phyloP scores from a whole-genome alignment of 2,888 invertebrate species.

The Nomada hirtipes region DNA sequence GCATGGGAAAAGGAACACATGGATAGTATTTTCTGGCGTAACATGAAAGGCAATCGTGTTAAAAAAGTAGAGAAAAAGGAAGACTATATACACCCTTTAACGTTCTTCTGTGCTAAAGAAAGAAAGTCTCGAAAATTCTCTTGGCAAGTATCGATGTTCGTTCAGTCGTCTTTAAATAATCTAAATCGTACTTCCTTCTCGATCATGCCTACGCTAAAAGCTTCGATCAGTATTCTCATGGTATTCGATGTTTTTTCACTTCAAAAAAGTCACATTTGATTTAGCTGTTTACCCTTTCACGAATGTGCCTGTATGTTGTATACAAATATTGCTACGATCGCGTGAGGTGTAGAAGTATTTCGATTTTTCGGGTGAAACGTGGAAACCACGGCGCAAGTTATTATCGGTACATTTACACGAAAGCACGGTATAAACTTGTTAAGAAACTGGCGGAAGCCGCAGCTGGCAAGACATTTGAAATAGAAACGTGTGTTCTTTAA shows the following conservation, averaged over 20 bases:
- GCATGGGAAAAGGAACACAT: constrained; percentile 25
- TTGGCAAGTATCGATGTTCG: constrained; percentile 68
- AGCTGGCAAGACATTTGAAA: constrained; percentile 83
- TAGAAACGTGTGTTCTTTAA: constrained; percentile 83
- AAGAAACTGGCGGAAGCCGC: constrained; percentile 80
- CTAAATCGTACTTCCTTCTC: constrained; percentile 49
- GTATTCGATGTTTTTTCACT: too few relatives aligned
- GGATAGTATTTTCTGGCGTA: constrained; percentile 25
- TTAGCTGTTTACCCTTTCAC: too few relatives aligned
- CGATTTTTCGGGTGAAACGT: background rate
- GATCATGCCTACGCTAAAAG: constrained; percentile 15
- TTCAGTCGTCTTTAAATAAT: constrained; percentile 73
- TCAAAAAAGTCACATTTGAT: background rate
- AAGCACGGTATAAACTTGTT: constrained; percentile 67
- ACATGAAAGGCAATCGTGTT: constrained; percentile 26
- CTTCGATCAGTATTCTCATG: background rate
- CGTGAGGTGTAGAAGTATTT: background rate
- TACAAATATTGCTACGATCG: too few relatives aligned
- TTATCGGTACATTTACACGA: constrained; percentile 52
- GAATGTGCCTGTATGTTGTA: too few relatives aligned
- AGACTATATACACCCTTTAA: constrained; percentile 5
- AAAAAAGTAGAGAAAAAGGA: constrained; percentile 42
- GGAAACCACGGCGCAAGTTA: constrained; percentile 8
- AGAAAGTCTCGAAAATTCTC: constrained; percentile 58
- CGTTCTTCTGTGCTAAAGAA: constrained; percentile 35